phyloP scores from a whole-genome alignment of 1,140 invertebrate genomes.

The Caenorhabditis inopinata region DNA sequence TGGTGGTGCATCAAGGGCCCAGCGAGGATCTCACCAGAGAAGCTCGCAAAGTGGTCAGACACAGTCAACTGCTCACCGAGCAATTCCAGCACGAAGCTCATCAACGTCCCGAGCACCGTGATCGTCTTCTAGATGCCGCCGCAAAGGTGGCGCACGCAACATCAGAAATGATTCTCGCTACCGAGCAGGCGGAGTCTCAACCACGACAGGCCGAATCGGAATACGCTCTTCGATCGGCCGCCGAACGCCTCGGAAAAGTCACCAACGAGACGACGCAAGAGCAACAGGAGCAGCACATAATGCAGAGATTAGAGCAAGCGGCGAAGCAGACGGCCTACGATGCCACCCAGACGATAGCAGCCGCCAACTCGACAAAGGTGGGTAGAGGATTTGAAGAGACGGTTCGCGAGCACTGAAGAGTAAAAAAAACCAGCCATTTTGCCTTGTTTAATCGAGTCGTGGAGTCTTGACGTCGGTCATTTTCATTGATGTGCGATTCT shows the following conservation, averaged over 20 bases:
- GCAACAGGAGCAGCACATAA: constrained; percentile 77
- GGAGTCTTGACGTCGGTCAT: too few relatives aligned
- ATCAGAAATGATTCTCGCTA: constrained; percentile 85
- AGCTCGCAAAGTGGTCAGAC: constrained; percentile 75
- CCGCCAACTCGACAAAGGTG: constrained; percentile 59
- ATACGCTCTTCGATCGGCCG: constrained; percentile 79
- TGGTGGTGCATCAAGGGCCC: constrained; percentile 76
- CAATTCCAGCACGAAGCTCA: constrained; percentile 84
- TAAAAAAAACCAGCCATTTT: too few relatives aligned
- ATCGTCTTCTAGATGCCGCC: constrained; percentile 83
- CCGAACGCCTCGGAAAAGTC: constrained; percentile 84
- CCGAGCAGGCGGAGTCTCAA: constrained; percentile 81
- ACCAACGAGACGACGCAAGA: constrained; percentile 80
- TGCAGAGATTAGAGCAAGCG: constrained; percentile 76
- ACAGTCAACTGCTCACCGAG: constrained; percentile 70
- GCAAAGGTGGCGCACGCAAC: constrained; percentile 89
- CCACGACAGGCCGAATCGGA: constrained; percentile 82
- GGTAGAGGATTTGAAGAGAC: neutral
- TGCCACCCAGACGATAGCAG: constrained; percentile 82
- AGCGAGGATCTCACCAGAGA: constrained; percentile 72
- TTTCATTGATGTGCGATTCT: too few relatives aligned
- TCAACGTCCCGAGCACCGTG: constrained; percentile 81
- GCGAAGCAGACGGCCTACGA: constrained; percentile 82
- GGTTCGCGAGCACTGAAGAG: too few relatives aligned
- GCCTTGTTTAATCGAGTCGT: too few relatives aligned